phyloP scores from a whole-genome alignment of 64 coral and sea anemone genomes.

The Montipora efflorescens region DNA sequence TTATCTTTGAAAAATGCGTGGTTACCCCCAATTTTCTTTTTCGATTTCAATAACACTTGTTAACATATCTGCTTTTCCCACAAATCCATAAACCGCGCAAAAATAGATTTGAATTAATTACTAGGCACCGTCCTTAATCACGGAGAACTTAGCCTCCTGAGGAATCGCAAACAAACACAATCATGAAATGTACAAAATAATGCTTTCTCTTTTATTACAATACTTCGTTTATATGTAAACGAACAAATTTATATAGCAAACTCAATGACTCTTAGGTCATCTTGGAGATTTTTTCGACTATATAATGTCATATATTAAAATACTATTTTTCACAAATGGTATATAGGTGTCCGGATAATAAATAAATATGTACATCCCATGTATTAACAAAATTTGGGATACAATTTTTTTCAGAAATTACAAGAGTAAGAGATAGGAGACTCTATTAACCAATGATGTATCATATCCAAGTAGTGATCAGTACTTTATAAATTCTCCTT shows the following conservation, averaged over 20 bases:
- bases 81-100: no score
- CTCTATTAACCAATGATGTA: neutral
- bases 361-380: conserved; percentile 53
- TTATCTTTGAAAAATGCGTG: no score
- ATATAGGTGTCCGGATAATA: conserved; percentile 56
- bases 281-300: neutral
- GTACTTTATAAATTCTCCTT: no score
- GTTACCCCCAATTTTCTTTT: no score
- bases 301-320: conserved; percentile 59
- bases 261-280: conserved; percentile 6
- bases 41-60: no score
- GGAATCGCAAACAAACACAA: neutral
- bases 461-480: neutral
- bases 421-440: neutral
- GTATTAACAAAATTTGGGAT: conserved; percentile 44
- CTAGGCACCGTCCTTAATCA: no score
- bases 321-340: conserved; percentile 61
- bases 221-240: conserved; percentile 35
- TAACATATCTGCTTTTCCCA: no score
- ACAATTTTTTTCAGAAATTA: conserved; percentile 18
- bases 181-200: conserved; percentile 27
- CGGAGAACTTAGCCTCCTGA: no score
- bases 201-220: conserved; percentile 47
- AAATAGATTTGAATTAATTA: no score
- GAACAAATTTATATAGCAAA: conserved; percentile 51